Percentiles rank a stretch among this genome's conserved stretches.
phyloP scores from a whole-genome alignment of 2,113 vertebrate genomes.

The Microcebus lehilahytsara region DNA sequence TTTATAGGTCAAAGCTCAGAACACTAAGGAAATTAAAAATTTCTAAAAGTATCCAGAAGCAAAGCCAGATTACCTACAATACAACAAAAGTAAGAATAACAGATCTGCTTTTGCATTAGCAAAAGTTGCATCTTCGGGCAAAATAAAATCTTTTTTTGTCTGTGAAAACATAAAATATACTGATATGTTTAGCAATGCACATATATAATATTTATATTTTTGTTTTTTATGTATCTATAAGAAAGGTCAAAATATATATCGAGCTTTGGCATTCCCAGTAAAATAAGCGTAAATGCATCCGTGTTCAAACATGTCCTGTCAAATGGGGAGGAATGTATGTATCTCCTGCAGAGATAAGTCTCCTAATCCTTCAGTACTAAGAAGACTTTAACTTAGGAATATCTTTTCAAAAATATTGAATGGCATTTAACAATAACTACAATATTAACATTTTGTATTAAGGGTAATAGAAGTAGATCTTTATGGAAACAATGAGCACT shows the following conservation, averaged over 20 bases:
- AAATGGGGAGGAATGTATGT: neutral
- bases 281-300: neutral
- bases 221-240: neutral
- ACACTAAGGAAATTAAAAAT: neutral
- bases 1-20: neutral
- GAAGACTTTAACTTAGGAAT: neutral
- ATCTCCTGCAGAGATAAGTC: neutral
- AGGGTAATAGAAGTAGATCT: neutral
- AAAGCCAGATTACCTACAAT: neutral
- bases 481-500: neutral
- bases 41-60: neutral
- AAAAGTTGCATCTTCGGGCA: neutral
- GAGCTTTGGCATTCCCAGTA: neutral
- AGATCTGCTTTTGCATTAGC: neutral
- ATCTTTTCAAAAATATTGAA: neutral
- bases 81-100: neutral
- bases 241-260: neutral
- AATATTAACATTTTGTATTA: neutral
- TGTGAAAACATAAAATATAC: neutral
- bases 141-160: neutral
- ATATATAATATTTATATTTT: neutral
- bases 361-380: neutral
- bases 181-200: neutral
- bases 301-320: neutral
- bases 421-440: neutral